Base-by-base conservation (phyloP, 2,113 vertebrate species). In the Paradoxurus hermaphroditus region DNA sequence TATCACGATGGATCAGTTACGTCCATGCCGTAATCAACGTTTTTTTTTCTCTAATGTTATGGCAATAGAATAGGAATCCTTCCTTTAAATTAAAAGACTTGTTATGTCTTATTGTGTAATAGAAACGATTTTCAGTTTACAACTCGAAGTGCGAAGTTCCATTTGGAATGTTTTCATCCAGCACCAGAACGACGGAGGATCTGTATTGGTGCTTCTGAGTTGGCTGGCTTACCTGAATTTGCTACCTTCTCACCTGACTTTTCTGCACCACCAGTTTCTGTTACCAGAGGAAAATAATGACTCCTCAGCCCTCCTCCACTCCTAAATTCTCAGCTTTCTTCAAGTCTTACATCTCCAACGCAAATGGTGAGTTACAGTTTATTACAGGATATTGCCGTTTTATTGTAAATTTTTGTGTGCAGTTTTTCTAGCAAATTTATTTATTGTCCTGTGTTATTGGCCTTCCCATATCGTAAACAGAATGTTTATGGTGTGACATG, bases 361-460 rank as follows among this genome's bases (percentile, higher is more conserved):
- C 81, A 87, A n/a, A 29, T 59, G 18, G 13, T 77, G 25, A 84
- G 53, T 53, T 96, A 86, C 4, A 36, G 29, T 88, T 94, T 97
- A 92, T 75, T 88, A 21, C 1, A 77, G 56, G 81, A 95, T 96
- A 96, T 84, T 87, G 29, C 31, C 41, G 14, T 92, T 94, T 90
- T 75, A 92, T 56, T 90, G 16, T 91, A 70, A 92, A 87, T 39
- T 79, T 94, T 92, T 83, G 14, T 29, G 7, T 72, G 77, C 13
- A n/a, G 36, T 29, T 84, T 95, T 70, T 49, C 41, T 85, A 68
- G 46, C 25, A 56, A 90, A 68, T 75, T 41, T 95, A 92, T 87
- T 86, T 94, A 94, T 87, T 88, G 87, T 34, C 63, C 2, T 36
- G 4, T 79, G 59, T 59, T 70, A 95, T 44, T 82, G 41, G 63